Evolutionary conservation across 2,113 vertebrate genomes (phyloP), one percentile per base, ranked within the genome.

Genomic region (Pseudopipra pipra): DNA sequence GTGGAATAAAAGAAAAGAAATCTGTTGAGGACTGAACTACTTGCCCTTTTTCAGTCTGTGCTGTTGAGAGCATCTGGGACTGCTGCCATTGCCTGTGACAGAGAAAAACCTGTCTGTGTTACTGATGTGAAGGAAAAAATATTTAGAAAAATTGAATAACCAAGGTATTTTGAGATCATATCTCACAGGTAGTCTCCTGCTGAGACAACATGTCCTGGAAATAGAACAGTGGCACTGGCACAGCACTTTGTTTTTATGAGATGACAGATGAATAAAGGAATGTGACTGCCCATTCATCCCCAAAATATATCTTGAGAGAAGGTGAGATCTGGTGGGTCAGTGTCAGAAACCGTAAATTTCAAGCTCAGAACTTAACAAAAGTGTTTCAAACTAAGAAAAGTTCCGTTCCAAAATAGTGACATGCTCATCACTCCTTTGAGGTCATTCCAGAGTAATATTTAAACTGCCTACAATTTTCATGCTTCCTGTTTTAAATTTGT

Each of bases 261-360:
- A 68, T 28, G 39, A 52, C 89, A 90, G 24, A 77, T 56, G 72
- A 85, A 82, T 66, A 46, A 75, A 87, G 79, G 52, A 87, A 58
- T 76, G 15, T 65, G 70, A 90, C 74, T 94, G 39, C n/a, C 55
- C 55, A 74, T 90, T 85, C 63, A 83, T 80, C 25, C 55, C 35
- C 51, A 72, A 85, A 96, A 85, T 72, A 61, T 67, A 21, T 28
- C 63, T 88, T 91, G 39, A 94, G 46, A 94, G 51, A 80, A 85
- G 51, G 46, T 85, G 33, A 66, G 55, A 91, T 79, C 37, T 23
- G 30, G 33, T 67, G 75, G 51, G 49, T 74, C 67, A 66, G 46
- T 85, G 44, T 67, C 73, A 90, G n/a, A 79, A 87, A n/a, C 43
- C 18, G 20, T 47, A 47, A 66, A 63, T 72, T 85, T 94, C 33